These are phyloP conservation scores for Smutsia gigantea DNA, from an alignment of 2,797 vertebrate species.

Conservation along the genomic window DNA sequence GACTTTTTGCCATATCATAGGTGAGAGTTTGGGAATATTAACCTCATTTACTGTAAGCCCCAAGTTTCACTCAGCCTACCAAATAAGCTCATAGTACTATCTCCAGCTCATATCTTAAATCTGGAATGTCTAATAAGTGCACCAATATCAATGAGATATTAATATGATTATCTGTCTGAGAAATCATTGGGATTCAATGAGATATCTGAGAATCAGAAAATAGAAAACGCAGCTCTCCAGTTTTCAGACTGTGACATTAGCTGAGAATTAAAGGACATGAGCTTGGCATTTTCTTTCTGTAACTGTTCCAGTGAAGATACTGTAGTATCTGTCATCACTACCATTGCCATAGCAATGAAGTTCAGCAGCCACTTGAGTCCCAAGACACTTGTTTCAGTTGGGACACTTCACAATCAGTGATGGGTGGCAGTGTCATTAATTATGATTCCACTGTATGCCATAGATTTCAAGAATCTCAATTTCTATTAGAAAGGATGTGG, in stretches of 20 bases:
- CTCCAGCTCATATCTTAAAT: not conserved
- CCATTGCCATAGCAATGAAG: not conserved
- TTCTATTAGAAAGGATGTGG: not conserved
- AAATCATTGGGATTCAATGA: not conserved
- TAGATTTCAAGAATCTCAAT: not conserved
- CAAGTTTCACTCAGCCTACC: not conserved
- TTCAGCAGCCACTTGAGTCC: not conserved
- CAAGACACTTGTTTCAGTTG: not conserved
- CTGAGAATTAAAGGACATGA: not conserved
- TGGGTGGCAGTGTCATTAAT: fast-evolving
- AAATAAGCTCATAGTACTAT: not conserved
- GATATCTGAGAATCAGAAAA: not conserved
- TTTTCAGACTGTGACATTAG: not conserved
- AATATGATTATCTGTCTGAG: not conserved
- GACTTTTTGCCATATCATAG: not conserved
- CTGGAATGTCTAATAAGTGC: not conserved
- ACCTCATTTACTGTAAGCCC: not conserved
- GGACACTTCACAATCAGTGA: not conserved
- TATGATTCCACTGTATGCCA: not conserved
- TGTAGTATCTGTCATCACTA: not conserved
- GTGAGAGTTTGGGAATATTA: not conserved
- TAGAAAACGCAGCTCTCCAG: not conserved
- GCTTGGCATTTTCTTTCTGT: not conserved
- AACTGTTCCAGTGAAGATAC: not conserved
- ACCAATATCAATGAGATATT: not conserved